Conservation (phyloP, 2,113 vertebrate species). For the Dinomys branickii region DNA sequence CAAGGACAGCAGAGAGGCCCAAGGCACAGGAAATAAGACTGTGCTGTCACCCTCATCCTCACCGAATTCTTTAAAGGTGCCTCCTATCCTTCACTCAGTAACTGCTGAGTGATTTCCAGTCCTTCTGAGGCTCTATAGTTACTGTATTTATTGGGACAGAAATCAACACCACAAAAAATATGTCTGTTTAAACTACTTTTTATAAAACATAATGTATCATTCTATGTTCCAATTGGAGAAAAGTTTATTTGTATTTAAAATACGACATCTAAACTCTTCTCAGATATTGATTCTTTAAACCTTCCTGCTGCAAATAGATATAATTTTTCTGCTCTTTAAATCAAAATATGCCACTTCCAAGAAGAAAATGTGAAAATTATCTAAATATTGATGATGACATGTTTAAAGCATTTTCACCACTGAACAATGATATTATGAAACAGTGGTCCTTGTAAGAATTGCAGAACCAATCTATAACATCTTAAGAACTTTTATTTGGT, state of each 20-base stretch:
- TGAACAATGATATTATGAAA: conserved; percentile 64
- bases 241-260: neutral
- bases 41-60: accelerated
- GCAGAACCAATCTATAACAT: conserved; percentile 32
- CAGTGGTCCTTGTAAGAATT: conserved; percentile 51
- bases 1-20: neutral
- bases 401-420: conserved; percentile 64
- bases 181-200: neutral
- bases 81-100: neutral
- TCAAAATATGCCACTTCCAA: conserved; percentile 59
- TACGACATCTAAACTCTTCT: neutral
- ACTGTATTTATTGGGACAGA: neutral
- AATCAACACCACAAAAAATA: neutral
- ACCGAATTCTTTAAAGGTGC: neutral
- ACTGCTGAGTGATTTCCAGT: neutral
- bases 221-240: neutral
- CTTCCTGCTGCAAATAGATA: neutral
- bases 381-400: conserved; percentile 45
- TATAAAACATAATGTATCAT: neutral
- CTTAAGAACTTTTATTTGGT: conserved; percentile 72
- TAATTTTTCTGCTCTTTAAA: conserved; percentile 33
- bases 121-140: neutral
- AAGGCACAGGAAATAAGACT: no score
- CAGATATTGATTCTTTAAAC: conserved; percentile 25
- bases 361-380: conserved; percentile 32